Base-by-base conservation (phyloP, 2,797 vertebrate genomes). In the Emys orbicularis region DNA sequence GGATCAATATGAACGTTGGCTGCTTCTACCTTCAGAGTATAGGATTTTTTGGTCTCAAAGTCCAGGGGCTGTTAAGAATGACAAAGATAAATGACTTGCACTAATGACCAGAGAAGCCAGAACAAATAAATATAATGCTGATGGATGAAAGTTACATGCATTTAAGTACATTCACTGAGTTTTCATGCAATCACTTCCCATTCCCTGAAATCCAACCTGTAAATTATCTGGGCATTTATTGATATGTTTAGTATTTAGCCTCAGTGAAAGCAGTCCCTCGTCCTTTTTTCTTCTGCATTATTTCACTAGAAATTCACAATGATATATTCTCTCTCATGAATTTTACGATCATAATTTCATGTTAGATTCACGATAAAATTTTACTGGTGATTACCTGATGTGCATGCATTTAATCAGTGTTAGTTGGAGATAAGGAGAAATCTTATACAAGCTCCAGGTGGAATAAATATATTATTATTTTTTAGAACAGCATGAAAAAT, bases 11-110 rank as follows among this genome's bases (percentile, higher is more conserved):
- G 98, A 37, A 99, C 52, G 95, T 99, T 99, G 98, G 98, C 98
- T 59, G 99, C 99, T 97, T 99, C 99, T 56, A 99, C 98, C 93
- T 99, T 99, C 95, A 99, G 97, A 0, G 99, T 99, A 98, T 99
- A 99, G 95, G 99, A 98, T 98, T 98, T 98, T 97, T 99, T 99
- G 97, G 96, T 99, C 98, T 99, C 99, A 84, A 99, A 99, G 98
- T 99, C 99, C 98, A 99, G 97, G 34, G 98, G 99, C 99, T 99
- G 98, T 85, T 96, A 97, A 90, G 94, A 98, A 97, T 92, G 96
- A 98, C 97, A 98, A 94, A 98, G 98, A 98, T 31, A 96, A 97
- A 98, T 97, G 95, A 27, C 61, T 98, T 97, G 98, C 93, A 97
- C 97, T 98, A 98, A 97, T 98, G 97, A 97, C 91, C 93, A 91